These are phyloP conservation scores for Pogonomyrmex barbatus DNA, from an alignment of 1,140 invertebrate genomes.

Conservation along the genomic window DNA sequence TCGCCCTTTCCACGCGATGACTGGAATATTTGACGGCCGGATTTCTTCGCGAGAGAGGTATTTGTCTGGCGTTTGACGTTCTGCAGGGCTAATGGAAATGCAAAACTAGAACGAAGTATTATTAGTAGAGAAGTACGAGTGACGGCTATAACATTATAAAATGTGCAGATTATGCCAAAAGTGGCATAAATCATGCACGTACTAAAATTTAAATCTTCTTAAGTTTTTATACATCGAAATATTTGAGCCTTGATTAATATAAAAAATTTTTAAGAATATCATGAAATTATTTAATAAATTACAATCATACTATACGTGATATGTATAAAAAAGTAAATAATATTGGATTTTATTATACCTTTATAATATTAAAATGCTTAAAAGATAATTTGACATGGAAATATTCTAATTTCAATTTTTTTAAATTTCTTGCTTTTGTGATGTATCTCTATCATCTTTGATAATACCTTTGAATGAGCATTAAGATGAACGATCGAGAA, in stretches of 20 bases:
- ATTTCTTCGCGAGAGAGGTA: conserved; percentile 44
- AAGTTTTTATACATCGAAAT: neutral
- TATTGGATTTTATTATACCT: neutral
- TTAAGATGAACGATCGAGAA: neutral
- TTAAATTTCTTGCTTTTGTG: neutral
- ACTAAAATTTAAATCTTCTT: neutral
- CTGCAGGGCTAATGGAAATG: conserved; percentile 21
- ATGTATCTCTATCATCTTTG: neutral
- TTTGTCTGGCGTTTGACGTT: conserved; percentile 54
- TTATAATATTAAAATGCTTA: neutral
- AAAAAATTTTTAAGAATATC: neutral
- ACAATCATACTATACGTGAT: neutral
- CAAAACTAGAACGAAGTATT: conserved; percentile 21
- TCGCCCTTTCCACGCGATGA: conserved; percentile 43
- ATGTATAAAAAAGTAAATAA: neutral
- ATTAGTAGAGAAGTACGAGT: conserved; percentile 27
- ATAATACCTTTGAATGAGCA: neutral
- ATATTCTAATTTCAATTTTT: neutral
- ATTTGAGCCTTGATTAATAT: neutral
- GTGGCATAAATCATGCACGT: neutral
- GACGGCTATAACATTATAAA: conserved; percentile 17
- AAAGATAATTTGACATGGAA: neutral
- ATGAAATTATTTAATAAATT: conserved; percentile 6
- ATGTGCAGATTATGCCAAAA: neutral
- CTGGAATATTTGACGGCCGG: conserved; percentile 60